A percentile compares a stretch with the other conserved stretches of the same genome.
phyloP scores from a whole-genome alignment of 2,113 vertebrate genomes.

The Chinchilla lanigera region DNA sequence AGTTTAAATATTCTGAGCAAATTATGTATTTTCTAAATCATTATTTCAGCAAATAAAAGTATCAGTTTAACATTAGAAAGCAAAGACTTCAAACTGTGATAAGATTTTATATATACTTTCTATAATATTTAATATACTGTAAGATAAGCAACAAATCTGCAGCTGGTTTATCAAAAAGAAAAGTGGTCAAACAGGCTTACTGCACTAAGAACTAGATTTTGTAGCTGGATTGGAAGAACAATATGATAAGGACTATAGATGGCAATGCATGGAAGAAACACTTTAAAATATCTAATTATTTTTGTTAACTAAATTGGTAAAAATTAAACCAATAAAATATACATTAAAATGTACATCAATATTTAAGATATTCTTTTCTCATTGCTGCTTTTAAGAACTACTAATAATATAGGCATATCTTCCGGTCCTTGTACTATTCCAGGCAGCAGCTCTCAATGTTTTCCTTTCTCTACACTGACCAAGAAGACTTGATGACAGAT shows the following conservation, averaged over 20 bases:
- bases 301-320: constrained; percentile 24
- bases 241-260: neutral
- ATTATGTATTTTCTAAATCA: neutral
- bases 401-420: neutral
- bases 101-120: neutral
- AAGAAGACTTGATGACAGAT: neutral
- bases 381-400: neutral
- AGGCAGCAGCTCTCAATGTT: neutral
- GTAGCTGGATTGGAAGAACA: neutral
- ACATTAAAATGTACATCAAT: neutral
- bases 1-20: constrained; percentile 21
- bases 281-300: neutral
- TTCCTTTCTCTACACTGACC: neutral
- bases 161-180: neutral
- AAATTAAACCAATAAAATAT: neutral
- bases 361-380: neutral
- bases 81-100: neutral
- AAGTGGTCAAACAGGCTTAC: neutral
- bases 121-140: neutral
- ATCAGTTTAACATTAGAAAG: neutral
- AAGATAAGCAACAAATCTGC: neutral
- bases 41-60: constrained; percentile 5
- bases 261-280: neutral
- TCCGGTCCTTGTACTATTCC: neutral
- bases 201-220: neutral